Evolutionary conservation across 2,888 invertebrate species (phyloP).

Genomic region (Orthosia incerta): DNA sequence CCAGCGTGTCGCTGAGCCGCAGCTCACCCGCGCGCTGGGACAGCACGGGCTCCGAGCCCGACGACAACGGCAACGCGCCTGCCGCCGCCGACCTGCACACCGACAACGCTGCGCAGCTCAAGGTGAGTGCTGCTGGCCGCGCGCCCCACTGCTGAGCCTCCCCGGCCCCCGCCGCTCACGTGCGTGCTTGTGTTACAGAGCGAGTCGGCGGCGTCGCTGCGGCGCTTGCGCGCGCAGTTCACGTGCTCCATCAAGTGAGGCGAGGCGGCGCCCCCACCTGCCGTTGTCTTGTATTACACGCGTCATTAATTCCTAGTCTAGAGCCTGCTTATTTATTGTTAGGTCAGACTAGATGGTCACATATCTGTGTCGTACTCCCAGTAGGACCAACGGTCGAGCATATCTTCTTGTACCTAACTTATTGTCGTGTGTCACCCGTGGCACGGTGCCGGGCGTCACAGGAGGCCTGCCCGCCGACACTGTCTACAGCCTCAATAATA

Average conservation of each 20-base stretch:
- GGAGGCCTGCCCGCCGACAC: not conserved
- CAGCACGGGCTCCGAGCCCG: slow-evolving; percentile 73
- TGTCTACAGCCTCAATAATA: not conserved
- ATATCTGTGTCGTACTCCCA: slow-evolving; percentile 44
- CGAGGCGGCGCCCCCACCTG: slow-evolving; percentile 9
- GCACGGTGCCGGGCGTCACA: not conserved
- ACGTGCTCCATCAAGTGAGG: slow-evolving; percentile 85
- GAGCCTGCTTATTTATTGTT: slow-evolving; percentile 46
- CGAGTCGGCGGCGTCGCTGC: slow-evolving; percentile 75
- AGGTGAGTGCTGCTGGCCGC: slow-evolving; percentile 57
- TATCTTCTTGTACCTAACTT: slow-evolving; percentile 65
- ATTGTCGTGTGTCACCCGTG: slow-evolving; percentile 15
- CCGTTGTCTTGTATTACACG: slow-evolving; percentile 53
- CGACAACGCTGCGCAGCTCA: slow-evolving; percentile 73
- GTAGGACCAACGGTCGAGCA: slow-evolving; percentile 67
- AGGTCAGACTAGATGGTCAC: slow-evolving; percentile 34
- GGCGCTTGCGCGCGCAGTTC: slow-evolving; percentile 85
- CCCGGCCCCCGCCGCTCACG: too few species aligned
- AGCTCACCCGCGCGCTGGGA: slow-evolving; percentile 72
- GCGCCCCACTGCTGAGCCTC: too few species aligned
- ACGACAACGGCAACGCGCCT: slow-evolving; percentile 81
- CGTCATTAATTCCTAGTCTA: slow-evolving; percentile 24
- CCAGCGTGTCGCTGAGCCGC: slow-evolving; percentile 70
- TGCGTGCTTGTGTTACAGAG: slow-evolving; percentile 61
- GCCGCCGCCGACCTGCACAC: slow-evolving; percentile 75